Base-by-base conservation (phyloP, 2,888 invertebrate genomes). In the Polyommatus icarus region DNA sequence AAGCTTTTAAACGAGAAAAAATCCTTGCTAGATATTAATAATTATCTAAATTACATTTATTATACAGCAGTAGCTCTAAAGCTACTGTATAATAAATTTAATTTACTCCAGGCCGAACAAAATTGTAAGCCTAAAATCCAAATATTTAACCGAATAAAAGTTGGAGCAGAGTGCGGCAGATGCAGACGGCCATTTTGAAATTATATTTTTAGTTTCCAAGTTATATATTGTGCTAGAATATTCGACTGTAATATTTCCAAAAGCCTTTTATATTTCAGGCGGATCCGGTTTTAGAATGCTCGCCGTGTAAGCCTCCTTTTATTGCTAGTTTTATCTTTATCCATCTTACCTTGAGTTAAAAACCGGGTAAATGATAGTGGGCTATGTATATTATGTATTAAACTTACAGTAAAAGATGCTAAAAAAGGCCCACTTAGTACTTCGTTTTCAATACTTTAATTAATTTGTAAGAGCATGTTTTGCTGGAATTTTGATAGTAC, bases 101-200 rank as follows among this genome's bases (percentile, higher is more conserved):
- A 67, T 67, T 32, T 29, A 15, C 18, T 6, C 67, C 15, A 15
- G 29, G 67, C 67, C 6, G 29, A 32, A 29, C 29, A 67, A 15
- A 67, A 32, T 67, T 67, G 29, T 40, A 72, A 72, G 72, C 72
- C 72, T 72, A 75, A 75, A 75, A 50, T 75, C 50, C 46, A 50
- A 54, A 73, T 73, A 29, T 75, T 75, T 75, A 24, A 50, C 46
- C 29, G 75, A 75, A 75, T 75, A 75, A 54, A 75, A 75, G 46
- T 75, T 50, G 18, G 75, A 24, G 73, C 73, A 73, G 20, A 24
- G 75, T 50, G 54, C 50, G 75, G 75, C 75, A 50, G 75, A 73
- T 46, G 73, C 73, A 50, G 20, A 1, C 75, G 54, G 50, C 75
- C 54, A 75, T 75, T 46, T 54, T 54, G 46, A 75, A 54, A 75